phyloP scores from a whole-genome alignment of 2,888 invertebrate genomes.

The Scaptomyza polygonia region DNA sequence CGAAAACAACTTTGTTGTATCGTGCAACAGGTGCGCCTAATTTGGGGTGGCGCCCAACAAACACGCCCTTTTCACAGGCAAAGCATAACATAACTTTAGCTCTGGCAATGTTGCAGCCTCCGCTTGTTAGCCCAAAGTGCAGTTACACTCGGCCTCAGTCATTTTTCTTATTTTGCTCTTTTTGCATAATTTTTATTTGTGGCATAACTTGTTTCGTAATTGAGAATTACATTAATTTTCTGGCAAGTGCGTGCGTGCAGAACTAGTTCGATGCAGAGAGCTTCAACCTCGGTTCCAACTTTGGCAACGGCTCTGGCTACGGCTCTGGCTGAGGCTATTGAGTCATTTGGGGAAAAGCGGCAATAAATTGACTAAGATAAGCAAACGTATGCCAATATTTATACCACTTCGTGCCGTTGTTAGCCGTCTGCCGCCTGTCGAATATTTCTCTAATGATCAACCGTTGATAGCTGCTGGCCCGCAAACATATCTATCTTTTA shows the following conservation, averaged over 20 bases:
- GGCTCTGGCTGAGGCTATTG: slow-evolving; percentile 58
- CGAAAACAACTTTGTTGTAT: slow-evolving; percentile 61
- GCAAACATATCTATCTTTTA: slow-evolving; percentile 77
- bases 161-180: slow-evolving; percentile 7
- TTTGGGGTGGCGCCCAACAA: slow-evolving; percentile 68
- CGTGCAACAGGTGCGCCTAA: slow-evolving; percentile 59
- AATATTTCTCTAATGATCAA: slow-evolving; percentile 67
- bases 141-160: slow-evolving; percentile 26
- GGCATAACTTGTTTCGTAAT: slow-evolving; percentile 81
- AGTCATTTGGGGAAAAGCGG: slow-evolving; percentile 73
- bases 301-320: slow-evolving; percentile 5
- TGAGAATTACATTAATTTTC: slow-evolving; percentile 79
- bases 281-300: background rate
- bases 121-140: slow-evolving; percentile 41
- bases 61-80: slow-evolving; percentile 59
- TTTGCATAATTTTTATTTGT: slow-evolving; percentile 75
- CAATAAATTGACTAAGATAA: slow-evolving; percentile 74
- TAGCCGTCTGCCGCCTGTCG: slow-evolving; percentile 47
- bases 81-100: slow-evolving; percentile 1
- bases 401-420: slow-evolving; percentile 45
- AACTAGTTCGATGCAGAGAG: slow-evolving; percentile 61
- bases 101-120: slow-evolving; percentile 1
- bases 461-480: slow-evolving; percentile 63
- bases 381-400: slow-evolving; percentile 61
- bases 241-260: slow-evolving; percentile 74